phyloP scores from a whole-genome alignment of 2,113 vertebrate genomes.

The Potamarius usumacintae region DNA sequence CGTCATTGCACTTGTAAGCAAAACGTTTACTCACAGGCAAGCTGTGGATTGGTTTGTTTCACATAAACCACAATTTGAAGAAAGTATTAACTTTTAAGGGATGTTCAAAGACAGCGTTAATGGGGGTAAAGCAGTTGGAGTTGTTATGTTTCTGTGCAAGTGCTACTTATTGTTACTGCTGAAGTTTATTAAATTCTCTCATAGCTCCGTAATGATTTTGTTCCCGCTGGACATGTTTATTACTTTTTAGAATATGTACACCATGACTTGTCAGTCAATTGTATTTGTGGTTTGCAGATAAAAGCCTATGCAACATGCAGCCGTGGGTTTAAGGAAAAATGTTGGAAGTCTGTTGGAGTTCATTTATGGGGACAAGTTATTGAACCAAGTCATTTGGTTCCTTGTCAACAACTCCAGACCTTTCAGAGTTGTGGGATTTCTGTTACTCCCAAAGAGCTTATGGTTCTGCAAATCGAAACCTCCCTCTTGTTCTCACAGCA shows the following conservation, averaged over 20 bases:
- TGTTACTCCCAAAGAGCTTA: slow-evolving; percentile 41
- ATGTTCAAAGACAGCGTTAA: neutral
- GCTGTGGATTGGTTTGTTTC: neutral
- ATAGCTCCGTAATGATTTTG: slow-evolving; percentile 54
- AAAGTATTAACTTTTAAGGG: neutral
- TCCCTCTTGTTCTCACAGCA: slow-evolving; percentile 41
- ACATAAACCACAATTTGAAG: neutral
- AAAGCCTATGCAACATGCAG: slow-evolving; percentile 58
- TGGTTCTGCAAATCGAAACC: slow-evolving; percentile 8
- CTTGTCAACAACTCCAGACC: slow-evolving; percentile 55
- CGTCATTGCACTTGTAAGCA: neutral
- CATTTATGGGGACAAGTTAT: slow-evolving; percentile 49
- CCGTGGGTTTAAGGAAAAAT: slow-evolving; percentile 52
- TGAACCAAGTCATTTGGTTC: slow-evolving; percentile 48
- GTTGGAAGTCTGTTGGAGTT: slow-evolving; percentile 50
- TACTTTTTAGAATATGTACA: slow-evolving; percentile 57
- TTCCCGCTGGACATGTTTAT: slow-evolving; percentile 59
- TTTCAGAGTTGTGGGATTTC: slow-evolving; percentile 52
- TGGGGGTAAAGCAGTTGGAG: no score
- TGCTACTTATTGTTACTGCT: neutral
- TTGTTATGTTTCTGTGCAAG: neutral
- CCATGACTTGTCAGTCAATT: slow-evolving; percentile 57
- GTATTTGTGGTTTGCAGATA: slow-evolving; percentile 60
- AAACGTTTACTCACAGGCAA: neutral
- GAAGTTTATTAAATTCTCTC: slow-evolving; percentile 7